Evolutionary conservation across 2,888 invertebrate species (phyloP).

Genomic region (Rugalucina vietnamica): DNA sequence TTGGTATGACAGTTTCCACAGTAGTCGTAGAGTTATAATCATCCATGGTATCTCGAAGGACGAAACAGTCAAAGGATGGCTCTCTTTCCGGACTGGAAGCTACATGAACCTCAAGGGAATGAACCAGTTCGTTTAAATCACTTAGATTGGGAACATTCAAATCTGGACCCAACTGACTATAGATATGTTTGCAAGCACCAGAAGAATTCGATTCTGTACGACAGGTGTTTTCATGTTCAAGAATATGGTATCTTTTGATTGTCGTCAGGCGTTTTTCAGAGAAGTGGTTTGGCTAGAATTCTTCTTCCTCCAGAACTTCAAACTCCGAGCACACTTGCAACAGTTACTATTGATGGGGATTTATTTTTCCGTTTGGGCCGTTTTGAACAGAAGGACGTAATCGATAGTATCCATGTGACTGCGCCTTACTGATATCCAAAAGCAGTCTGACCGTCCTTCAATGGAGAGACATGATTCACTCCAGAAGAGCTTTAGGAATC

Average conservation of each 20-base stretch:
- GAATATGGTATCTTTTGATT: background rate
- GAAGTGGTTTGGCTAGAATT: background rate
- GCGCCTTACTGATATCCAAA: too few species aligned
- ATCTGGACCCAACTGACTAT: background rate
- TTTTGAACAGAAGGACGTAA: background rate
- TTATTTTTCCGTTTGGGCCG: background rate
- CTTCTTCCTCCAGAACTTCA: background rate
- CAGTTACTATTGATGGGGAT: too few species aligned
- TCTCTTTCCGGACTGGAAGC: too few species aligned
- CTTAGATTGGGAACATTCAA: background rate
- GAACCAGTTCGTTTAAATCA: background rate
- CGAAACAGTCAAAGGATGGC: too few species aligned
- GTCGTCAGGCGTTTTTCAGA: background rate
- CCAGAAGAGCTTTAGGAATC: too few species aligned
- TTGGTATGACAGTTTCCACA: too few species aligned
- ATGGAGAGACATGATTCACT: too few species aligned
- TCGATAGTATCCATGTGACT: background rate
- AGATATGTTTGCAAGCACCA: background rate
- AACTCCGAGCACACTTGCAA: background rate
- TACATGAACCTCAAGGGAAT: background rate
- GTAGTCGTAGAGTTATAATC: too few species aligned
- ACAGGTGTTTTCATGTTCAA: background rate
- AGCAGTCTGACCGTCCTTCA: too few species aligned
- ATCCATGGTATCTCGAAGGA: too few species aligned
- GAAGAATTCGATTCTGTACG: background rate